Evolutionary conservation across 2,888 invertebrate genomes (phyloP), one percentile per base, ranked within the genome.

Genomic region (Stenolophus ochropezus): DNA sequence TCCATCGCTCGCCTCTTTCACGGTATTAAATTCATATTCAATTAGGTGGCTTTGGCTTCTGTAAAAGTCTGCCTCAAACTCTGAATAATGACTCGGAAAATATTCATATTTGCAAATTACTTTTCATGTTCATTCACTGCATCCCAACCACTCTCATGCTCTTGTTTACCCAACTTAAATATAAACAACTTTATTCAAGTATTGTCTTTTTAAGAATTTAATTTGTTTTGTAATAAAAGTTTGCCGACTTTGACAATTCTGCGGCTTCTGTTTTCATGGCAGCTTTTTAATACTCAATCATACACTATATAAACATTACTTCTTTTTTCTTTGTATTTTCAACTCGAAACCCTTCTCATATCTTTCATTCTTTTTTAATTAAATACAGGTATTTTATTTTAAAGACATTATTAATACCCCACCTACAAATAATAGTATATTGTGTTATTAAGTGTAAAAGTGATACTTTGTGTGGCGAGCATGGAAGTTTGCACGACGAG

Each of bases 91-190:
- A 81, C 47, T 23, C 49, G 58, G 75, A 81, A 80, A 81, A 81
- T 81, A 81, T 81, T 81, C 81, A 81, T 75, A 81, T 80, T 81
- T 81, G 81, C 75, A 81, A 81, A 81, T 81, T 81, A 75, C 81
- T 75, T 75, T 58, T 75, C 58, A 47, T 73, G 80, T 80, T 80
- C 49, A 51, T 6, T 53, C 58, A 58, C 58, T 80, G 42, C 33
- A 58, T 73, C 25, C 33, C 47, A 49, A 47, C 23, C 53, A 23
- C 71, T 49, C 56, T 69, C 56, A 78, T 79, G 69, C 53, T 20
- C 56, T 73, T 80, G 73, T 73, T 73, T 80, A 71, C 71, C 23
- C 56, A 42, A 3, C 16, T 42, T n/a, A 73, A 73, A 80, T 58
- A 73, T 80, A 80, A 80, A 80, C 80, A 80, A 73, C 80, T 80